phyloP scores from a whole-genome alignment of 2,888 invertebrate species.

The Standfussiana lucernea region DNA sequence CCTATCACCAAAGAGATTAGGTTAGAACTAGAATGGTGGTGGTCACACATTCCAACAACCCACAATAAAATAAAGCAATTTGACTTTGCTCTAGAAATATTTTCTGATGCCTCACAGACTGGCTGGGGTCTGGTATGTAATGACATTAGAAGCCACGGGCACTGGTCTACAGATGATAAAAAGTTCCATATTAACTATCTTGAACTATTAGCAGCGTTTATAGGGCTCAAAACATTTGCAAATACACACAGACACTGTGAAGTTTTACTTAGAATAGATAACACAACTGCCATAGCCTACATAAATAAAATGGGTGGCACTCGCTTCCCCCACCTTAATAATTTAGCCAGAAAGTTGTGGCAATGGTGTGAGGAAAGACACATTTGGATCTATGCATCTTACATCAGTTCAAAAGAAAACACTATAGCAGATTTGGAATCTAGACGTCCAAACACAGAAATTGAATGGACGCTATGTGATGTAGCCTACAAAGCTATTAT shows the following conservation, averaged over 20 bases:
- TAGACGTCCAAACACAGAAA: slow-evolving; percentile 18
- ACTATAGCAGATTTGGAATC: slow-evolving; percentile 15
- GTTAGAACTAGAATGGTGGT: slow-evolving; percentile 11
- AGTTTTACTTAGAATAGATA: slow-evolving; percentile 26
- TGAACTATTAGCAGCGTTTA: slow-evolving; percentile 26
- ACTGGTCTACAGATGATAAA: slow-evolving; percentile 4
- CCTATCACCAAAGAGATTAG: background rate
- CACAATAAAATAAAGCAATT: slow-evolving; percentile 8
- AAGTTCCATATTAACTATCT: background rate
- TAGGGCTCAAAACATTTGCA: slow-evolving; percentile 23
- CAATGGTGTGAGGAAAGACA: slow-evolving; percentile 35
- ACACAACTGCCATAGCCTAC: slow-evolving; percentile 33
- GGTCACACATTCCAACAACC: background rate
- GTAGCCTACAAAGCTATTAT: slow-evolving; percentile 3
- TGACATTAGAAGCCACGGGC: background rate
- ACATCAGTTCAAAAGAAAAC: slow-evolving; percentile 31
- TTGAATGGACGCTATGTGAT: slow-evolving; percentile 17
- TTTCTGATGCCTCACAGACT: slow-evolving; percentile 18
- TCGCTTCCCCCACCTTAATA: too few species aligned
- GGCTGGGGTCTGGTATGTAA: slow-evolving; percentile 26
- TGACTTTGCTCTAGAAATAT: slow-evolving; percentile 20
- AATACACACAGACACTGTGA: background rate
- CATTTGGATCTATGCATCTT: slow-evolving; percentile 32
- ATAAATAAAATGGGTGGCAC: slow-evolving; percentile 29
- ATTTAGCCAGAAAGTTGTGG: slow-evolving; percentile 16